Percentiles rank a stretch among this genome's conserved stretches.
These are phyloP conservation scores for Erethizon dorsatum DNA, from an alignment of 2,797 vertebrate genomes.

Conservation along the genomic window DNA sequence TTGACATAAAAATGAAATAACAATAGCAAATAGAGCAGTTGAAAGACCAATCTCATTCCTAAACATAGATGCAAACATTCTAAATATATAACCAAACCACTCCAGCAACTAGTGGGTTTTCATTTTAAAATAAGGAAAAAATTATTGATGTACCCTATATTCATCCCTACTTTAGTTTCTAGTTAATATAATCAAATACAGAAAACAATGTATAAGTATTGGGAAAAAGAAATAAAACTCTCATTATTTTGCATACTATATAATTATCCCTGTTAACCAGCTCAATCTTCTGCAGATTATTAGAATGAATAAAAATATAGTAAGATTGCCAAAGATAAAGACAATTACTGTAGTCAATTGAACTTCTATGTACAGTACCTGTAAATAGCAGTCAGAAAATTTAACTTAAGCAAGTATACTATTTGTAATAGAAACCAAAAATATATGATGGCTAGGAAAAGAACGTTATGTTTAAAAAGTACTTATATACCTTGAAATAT, in stretches of 20 bases:
- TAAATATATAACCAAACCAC: not conserved
- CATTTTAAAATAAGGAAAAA: not conserved
- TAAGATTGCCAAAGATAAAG: not conserved
- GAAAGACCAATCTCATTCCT: not conserved
- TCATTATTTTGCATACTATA: slow-evolving; percentile 6
- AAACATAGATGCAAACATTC: not conserved
- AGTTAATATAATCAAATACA: not conserved
- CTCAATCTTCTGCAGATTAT: not conserved
- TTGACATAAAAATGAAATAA: not conserved
- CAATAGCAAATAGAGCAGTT: not conserved
- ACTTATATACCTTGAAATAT: not conserved
- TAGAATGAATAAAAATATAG: not conserved
- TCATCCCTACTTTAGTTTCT: not conserved
- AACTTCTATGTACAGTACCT: not conserved
- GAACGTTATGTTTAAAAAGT: not conserved
- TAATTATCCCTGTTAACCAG: not conserved
- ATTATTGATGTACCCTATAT: not conserved
- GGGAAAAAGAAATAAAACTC: slow-evolving; percentile 3
- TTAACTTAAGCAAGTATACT: not conserved
- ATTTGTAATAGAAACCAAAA: not conserved
- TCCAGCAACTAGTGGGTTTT: not conserved
- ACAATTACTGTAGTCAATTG: not conserved
- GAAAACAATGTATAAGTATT: not conserved
- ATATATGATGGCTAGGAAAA: not conserved
- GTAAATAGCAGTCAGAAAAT: not conserved